Evolutionary conservation across 2,888 invertebrate species (phyloP).

Genomic region (Calephelis perditalis): DNA sequence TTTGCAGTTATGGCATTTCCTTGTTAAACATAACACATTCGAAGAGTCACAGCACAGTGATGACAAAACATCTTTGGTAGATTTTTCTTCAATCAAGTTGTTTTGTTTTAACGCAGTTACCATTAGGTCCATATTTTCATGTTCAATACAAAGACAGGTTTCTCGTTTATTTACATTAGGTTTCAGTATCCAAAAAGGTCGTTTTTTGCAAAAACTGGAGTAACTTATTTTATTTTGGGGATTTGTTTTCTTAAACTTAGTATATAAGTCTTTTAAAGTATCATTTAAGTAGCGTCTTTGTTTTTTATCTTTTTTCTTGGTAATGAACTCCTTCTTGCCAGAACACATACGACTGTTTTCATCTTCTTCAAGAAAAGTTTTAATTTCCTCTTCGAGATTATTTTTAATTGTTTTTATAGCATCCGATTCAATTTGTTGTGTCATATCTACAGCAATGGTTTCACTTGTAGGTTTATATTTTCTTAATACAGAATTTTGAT

Average conservation of each 20-base stretch:
- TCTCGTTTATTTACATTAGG: slow-evolving; percentile 21
- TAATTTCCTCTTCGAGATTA: no score
- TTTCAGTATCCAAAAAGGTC: slow-evolving; percentile 21
- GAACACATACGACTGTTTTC: background rate
- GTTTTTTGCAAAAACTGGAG: slow-evolving; percentile 21
- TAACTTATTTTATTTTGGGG: slow-evolving; percentile 18
- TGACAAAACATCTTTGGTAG: background rate
- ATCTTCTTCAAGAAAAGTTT: background rate
- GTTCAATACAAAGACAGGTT: slow-evolving; percentile 18
- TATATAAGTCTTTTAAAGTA: slow-evolving; percentile 1
- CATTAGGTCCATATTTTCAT: slow-evolving; percentile 20
- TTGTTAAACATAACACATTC: slow-evolving; percentile 13
- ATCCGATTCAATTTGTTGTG: no score
- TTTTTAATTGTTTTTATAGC: no score
- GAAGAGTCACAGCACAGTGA: background rate
- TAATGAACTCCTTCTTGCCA: slow-evolving; percentile 1
- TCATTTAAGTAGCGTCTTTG: background rate
- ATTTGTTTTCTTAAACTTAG: background rate
- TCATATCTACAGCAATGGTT: no score
- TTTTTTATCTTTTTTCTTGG: background rate
- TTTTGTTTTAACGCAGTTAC: slow-evolving; percentile 15
- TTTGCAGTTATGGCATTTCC: slow-evolving; percentile 14
- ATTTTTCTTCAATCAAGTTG: slow-evolving; percentile 15
- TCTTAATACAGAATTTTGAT: no score
- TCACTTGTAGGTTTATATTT: no score